Evolutionary conservation across 1,140 invertebrate genomes (phyloP).

Genomic region (Pectinophora gossypiella): DNA sequence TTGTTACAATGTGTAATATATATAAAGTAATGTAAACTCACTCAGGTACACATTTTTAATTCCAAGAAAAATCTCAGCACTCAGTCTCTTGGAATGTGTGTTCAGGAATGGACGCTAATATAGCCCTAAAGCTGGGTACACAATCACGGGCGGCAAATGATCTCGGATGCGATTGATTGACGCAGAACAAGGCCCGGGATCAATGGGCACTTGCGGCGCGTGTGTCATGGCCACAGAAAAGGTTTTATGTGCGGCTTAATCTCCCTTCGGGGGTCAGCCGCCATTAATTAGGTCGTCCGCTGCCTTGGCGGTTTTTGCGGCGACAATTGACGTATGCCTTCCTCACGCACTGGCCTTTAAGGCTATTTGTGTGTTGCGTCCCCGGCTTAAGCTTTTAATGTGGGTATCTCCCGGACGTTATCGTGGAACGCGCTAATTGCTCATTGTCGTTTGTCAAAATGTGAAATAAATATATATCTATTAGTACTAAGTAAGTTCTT

Average conservation of each 20-base stretch:
- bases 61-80: not conserved
- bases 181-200: constrained; percentile 24
- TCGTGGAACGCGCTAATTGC: not conserved
- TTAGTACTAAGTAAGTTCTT: too few relatives aligned
- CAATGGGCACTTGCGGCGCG: constrained; percentile 24
- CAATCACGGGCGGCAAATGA: not conserved
- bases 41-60: not conserved
- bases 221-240: constrained; percentile 47
- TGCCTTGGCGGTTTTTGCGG: constrained; percentile 45
- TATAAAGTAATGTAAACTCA: too few relatives aligned
- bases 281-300: constrained; percentile 55
- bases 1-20: too few relatives aligned
- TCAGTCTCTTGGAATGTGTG: too few relatives aligned
- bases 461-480: too few relatives aligned
- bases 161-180: constrained; percentile 12
- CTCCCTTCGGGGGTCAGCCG: constrained; percentile 34
- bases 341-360: not conserved
- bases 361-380: too few relatives aligned
- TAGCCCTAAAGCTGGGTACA: not conserved
- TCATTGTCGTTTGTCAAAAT: too few relatives aligned
- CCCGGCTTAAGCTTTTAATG: not conserved
- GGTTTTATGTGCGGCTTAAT: constrained; percentile 59
- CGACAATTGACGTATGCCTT: constrained; percentile 42
- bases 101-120: not conserved
- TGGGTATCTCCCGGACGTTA: not conserved